Conservation (phyloP, 2,113 vertebrate species). For the Physeter macrocephalus region DNA sequence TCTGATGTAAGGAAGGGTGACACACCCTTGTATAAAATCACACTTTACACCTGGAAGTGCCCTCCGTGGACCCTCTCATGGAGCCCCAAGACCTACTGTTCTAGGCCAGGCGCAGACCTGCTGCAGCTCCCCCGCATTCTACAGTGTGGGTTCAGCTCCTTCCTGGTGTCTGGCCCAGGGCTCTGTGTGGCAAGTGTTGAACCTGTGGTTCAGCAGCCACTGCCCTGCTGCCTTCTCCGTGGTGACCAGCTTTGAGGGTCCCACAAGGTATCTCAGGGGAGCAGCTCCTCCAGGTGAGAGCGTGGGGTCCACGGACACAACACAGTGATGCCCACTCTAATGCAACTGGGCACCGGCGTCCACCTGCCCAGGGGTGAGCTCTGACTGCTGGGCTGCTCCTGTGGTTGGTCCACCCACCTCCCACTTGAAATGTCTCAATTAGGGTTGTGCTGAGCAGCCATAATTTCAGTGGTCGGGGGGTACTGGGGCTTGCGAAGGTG, state of each 20-base stretch:
- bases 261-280: not conserved
- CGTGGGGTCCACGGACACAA: not conserved
- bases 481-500: fast-evolving
- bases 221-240: not conserved
- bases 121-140: not conserved
- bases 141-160: not conserved
- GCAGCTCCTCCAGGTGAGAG: not conserved
- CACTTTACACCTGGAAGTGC: not conserved
- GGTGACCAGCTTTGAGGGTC: not conserved
- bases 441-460: too few relatives aligned
- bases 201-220: not conserved
- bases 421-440: too few relatives aligned
- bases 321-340: not conserved
- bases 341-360: too few relatives aligned
- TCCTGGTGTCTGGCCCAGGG: not conserved
- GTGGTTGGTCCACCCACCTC: too few relatives aligned
- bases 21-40: not conserved
- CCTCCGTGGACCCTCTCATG: not conserved
- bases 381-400: not conserved
- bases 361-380: too few relatives aligned
- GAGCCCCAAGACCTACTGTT: not conserved
- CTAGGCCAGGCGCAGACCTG: not conserved
- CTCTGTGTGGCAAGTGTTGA: not conserved
- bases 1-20: not conserved
- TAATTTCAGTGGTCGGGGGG: not conserved